Percentiles rank a stretch among this genome's conserved stretches.
phyloP scores from a whole-genome alignment of 2,888 invertebrate genomes.

The Diplolepis rosae region DNA sequence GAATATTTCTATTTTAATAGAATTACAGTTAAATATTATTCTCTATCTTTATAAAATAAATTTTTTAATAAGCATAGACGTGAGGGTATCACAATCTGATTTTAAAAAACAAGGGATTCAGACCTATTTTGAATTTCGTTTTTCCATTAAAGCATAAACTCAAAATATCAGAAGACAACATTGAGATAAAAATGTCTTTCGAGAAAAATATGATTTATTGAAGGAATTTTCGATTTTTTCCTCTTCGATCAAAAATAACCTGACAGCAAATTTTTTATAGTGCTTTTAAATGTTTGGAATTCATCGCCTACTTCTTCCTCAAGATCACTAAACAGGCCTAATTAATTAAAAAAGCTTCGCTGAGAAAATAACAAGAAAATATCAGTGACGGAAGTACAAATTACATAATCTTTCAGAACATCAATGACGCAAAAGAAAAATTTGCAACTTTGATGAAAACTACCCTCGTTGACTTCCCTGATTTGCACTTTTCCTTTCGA shows the following conservation, averaged over 20 bases:
- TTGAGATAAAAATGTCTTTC: background rate
- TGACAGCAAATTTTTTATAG: background rate
- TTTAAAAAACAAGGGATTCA: background rate
- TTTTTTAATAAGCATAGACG: background rate
- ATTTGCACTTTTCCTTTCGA: background rate
- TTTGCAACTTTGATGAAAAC: background rate
- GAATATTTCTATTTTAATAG: too few species aligned
- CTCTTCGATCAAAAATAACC: too few species aligned
- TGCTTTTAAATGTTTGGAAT: too few species aligned
- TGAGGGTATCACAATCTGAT: background rate
- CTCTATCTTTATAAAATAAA: background rate
- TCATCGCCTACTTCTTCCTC: background rate
- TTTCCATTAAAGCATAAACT: background rate
- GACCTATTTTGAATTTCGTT: background rate
- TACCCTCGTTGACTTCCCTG: background rate
- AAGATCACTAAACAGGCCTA: background rate
- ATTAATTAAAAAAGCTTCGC: background rate
- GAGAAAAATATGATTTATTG: background rate
- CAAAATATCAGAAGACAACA: background rate
- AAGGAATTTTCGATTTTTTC: too few species aligned
- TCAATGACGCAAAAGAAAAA: background rate
- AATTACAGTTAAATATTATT: background rate
- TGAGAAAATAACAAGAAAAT: background rate
- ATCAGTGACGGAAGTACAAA: background rate
- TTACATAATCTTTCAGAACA: constrained; percentile 9